phyloP scores from a whole-genome alignment of 92 coral and sea anemone genomes.

The Paramuricea clavata region DNA sequence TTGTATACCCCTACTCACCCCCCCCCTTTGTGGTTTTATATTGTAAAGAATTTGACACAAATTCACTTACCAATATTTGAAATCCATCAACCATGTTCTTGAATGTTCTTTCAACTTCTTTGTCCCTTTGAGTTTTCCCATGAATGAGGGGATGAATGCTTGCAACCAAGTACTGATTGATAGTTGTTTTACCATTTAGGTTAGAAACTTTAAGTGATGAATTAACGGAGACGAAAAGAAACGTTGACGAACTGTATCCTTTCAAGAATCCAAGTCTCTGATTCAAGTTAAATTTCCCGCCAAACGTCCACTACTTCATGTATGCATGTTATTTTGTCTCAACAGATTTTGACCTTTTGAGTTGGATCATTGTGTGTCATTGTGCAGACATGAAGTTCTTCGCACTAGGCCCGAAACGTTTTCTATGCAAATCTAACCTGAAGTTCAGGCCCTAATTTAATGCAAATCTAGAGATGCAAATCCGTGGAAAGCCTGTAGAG shows the following conservation, averaged over 20 bases:
- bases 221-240: constrained; percentile 72
- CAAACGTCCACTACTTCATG: neutral
- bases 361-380: no score
- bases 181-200: constrained; percentile 40
- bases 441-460: no score
- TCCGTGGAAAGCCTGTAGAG: no score
- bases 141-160: neutral
- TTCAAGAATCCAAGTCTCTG: neutral
- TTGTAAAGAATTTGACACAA: neutral
- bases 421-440: no score
- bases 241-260: constrained; percentile 99
- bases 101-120: no score
- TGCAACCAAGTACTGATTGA: neutral
- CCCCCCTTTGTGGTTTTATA: no score
- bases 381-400: no score
- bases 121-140: no score
- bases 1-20: no score
- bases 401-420: no score
- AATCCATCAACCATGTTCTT: constrained; percentile 15
- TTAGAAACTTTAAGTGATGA: constrained; percentile 82
- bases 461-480: no score
- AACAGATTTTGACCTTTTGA: neutral
- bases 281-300: neutral
- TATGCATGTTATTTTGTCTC: neutral
- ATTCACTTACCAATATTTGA: constrained; percentile 21